These are phyloP conservation scores for Crambe crambe DNA, from an alignment of 37 sponge, comb jelly and placozoan species.

Conservation along the genomic window DNA sequence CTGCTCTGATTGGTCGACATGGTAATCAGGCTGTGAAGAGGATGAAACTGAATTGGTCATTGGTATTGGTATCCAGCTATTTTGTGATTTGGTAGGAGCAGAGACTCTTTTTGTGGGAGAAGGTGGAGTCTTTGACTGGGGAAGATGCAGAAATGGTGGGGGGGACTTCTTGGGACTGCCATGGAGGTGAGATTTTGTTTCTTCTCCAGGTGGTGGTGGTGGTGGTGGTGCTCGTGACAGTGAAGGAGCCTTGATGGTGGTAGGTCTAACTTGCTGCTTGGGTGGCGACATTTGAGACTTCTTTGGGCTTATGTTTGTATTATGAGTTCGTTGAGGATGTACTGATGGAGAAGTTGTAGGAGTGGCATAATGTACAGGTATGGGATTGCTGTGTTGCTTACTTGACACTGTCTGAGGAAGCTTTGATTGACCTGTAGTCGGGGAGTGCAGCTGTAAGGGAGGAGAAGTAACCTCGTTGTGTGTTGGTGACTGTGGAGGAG, in stretches of 20 bases:
- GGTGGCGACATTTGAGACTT: not conserved
- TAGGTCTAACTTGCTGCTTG: not conserved
- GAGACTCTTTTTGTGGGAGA: not conserved
- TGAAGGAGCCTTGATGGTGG: not conserved
- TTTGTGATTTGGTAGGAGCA: not conserved
- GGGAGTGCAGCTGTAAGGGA: not conserved
- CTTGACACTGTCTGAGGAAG: not conserved
- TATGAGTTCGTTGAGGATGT: not conserved
- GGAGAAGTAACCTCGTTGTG: not conserved
- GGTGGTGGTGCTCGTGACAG: not conserved
- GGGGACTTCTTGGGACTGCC: not conserved
- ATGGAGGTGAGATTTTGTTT: too few species aligned
- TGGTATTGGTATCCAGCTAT: not conserved
- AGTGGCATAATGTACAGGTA: not conserved
- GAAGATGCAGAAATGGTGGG: not conserved
- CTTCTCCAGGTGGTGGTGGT: not conserved
- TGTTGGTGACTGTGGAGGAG: not conserved
- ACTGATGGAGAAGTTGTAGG: not conserved
- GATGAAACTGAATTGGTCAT: not conserved
- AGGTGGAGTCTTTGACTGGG: not conserved
- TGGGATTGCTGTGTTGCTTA: not conserved
- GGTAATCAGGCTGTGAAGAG: not conserved
- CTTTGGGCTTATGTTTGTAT: not conserved
- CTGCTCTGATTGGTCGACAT: too few species aligned
- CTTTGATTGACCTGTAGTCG: not conserved